These are phyloP conservation scores for Rhagoletis zephyria DNA, from an alignment of 1,140 invertebrate genomes.

Conservation along the genomic window DNA sequence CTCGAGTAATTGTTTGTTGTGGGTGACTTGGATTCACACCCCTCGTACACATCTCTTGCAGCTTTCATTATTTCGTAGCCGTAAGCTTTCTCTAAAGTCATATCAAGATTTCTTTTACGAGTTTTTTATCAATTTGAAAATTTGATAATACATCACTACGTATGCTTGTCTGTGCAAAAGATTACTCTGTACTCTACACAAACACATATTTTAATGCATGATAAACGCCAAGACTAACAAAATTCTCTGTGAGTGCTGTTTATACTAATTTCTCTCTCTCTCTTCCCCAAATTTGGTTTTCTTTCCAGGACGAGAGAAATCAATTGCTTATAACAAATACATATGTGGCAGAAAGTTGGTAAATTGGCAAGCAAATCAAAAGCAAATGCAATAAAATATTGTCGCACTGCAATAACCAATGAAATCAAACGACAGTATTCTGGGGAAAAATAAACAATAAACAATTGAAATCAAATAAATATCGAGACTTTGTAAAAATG, in stretches of 20 bases:
- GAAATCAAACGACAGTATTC: neutral
- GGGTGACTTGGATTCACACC: too few species aligned
- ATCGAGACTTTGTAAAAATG: neutral
- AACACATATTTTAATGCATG: too few species aligned
- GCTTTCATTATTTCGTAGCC: too few species aligned
- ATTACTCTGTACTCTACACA: too few species aligned
- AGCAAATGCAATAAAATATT: slow-evolving; percentile 21
- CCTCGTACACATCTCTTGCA: too few species aligned
- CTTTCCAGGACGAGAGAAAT: slow-evolving; percentile 83
- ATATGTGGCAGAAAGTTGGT: slow-evolving; percentile 85
- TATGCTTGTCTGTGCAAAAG: too few species aligned
- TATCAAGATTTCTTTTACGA: too few species aligned
- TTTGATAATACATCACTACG: too few species aligned
- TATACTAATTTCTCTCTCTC: neutral
- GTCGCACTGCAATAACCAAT: neutral
- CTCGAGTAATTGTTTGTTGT: too few species aligned
- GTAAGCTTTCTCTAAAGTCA: too few species aligned
- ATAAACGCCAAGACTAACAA: neutral
- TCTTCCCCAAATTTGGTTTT: slow-evolving; percentile 63
- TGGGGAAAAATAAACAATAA: neutral
- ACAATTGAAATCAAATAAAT: slow-evolving; percentile 14
- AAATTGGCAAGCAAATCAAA: slow-evolving; percentile 56
- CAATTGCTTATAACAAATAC: slow-evolving; percentile 89
- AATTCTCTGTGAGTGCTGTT: neutral
- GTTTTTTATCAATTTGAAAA: too few species aligned